Evolutionary conservation across 2,888 invertebrate genomes (phyloP), one percentile per base, ranked within the genome.

Genomic region (Drosophila incognita): DNA sequence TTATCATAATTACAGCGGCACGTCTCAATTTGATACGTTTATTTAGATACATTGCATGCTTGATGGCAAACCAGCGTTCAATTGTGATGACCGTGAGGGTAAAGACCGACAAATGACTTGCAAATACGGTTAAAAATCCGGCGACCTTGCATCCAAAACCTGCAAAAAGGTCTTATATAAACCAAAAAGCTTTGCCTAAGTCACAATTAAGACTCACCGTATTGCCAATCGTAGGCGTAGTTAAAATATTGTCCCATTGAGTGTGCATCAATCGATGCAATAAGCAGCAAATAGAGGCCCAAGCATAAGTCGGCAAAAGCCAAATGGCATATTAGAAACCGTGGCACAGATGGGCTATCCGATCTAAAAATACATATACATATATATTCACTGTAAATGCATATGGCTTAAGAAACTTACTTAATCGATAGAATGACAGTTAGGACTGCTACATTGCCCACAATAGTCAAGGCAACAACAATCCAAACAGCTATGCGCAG

Each of bases 161-260:
- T 94, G 82, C 33, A 53, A 5, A 59, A 66, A 66, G 21, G 21
- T 2, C 3, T n/a, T 35, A 24, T 42, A 3, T 18, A 18, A 33
- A 15, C 2, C 1, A 15, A 7, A 7, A 0, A 10, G 5, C 15
- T 7, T 15, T n/a, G 2, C n/a, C 7, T 13, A 21, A 27, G 0
- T 13, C 0, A n/a, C 13, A n/a, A 0, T n/a, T 18, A 15, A 10
- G 1, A 5, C 58, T 92, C 89, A 95, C 96, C 96, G 80, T 95
- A 95, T 93, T 98, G 98, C 98, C 98, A 98, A 89, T 96, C 96
- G 86, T 96, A 98, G 4, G 98, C 98, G 92, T 96, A 96, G 92
- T 98, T 98, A 93, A 98, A 98, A 93, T 98, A 98, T 77, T 96
- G 96, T 3, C 97, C 97, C 87, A 96, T 96, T 0, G 98, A 98